phyloP scores from a whole-genome alignment of 2,888 invertebrate genomes.

The Aelia acuminata region DNA sequence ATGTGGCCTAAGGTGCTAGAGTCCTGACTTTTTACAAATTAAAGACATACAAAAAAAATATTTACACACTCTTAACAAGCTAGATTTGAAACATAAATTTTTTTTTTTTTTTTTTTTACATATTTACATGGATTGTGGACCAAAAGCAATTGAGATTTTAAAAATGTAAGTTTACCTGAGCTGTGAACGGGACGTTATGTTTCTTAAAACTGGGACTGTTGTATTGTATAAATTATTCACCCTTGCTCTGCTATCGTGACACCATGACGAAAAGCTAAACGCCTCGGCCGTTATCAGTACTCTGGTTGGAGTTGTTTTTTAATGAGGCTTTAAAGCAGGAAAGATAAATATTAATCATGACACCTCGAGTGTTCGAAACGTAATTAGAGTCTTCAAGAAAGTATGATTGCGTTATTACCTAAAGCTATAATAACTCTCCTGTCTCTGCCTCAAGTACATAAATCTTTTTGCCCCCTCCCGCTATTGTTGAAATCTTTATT shows the following conservation, averaged over 20 bases:
- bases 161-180: not conserved
- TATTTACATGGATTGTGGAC: too few relatives aligned
- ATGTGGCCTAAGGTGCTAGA: too few relatives aligned
- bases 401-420: not conserved
- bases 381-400: not conserved
- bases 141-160: too few relatives aligned
- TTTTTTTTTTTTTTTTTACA: too few relatives aligned
- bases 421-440: not conserved
- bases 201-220: not conserved
- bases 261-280: conserved; percentile 49
- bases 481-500: not conserved
- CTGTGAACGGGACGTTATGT: not conserved
- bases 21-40: too few relatives aligned
- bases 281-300: not conserved
- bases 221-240: not conserved
- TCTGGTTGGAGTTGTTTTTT: conserved; percentile 17
- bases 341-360: conserved; percentile 33
- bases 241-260: conserved; percentile 43
- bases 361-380: not conserved
- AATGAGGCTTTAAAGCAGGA: conserved; percentile 15
- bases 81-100: too few relatives aligned
- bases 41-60: too few relatives aligned
- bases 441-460: not conserved
- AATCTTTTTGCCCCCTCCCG: not conserved
- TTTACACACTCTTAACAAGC: too few relatives aligned